Evolutionary conservation across 2,888 invertebrate genomes (phyloP).

Genomic region (Orgyia antiqua): DNA sequence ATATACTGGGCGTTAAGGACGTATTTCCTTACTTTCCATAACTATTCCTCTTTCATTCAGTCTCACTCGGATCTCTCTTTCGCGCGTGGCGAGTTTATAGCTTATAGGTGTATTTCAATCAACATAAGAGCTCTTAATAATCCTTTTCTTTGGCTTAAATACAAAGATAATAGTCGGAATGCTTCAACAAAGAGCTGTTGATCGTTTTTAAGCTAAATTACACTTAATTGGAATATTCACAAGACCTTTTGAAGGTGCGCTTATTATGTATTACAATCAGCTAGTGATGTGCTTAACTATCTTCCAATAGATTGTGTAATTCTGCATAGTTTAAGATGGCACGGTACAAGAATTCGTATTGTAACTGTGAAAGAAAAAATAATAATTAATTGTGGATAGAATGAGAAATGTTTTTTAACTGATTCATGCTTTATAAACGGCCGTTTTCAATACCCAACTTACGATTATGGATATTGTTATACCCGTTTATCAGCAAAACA

Average conservation of each 20-base stretch:
- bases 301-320: conserved; percentile 86
- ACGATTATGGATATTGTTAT: too few species aligned
- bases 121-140: conserved; percentile 1
- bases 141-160: conserved; percentile 3
- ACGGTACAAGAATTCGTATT: conserved; percentile 95
- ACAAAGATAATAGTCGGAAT: conserved; percentile 6
- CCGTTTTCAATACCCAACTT: too few species aligned
- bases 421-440: too few species aligned
- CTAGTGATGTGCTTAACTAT: conserved; percentile 53
- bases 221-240: conserved; percentile 13
- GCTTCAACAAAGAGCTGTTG: conserved; percentile 13
- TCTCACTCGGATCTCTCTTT: not conserved
- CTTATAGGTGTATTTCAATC: not conserved
- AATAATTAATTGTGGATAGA: too few species aligned
- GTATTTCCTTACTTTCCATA: not conserved
- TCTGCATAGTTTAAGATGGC: conserved; percentile 94
- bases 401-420: too few species aligned
- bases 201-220: conserved; percentile 1
- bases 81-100: not conserved
- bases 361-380: conserved; percentile 80
- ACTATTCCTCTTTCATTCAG: conserved; percentile 1
- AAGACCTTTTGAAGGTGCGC: conserved; percentile 24
- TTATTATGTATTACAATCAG: conserved; percentile 3
- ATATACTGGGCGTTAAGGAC: too few species aligned
- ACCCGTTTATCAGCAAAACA: too few species aligned